Conservation (phyloP, 2,888 invertebrate species). For the Cryptus viduatorius region DNA sequence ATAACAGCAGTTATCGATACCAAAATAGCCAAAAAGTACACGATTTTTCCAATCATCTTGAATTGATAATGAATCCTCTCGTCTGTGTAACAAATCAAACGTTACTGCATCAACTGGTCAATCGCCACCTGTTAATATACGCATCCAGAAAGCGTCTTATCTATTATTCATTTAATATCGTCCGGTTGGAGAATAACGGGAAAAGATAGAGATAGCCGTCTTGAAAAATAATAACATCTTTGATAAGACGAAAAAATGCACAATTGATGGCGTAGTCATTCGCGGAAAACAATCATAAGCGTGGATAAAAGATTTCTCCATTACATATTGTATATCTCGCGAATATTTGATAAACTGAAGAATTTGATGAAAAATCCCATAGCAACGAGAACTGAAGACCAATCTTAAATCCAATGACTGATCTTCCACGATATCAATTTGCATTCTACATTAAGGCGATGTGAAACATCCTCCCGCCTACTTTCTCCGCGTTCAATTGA, state of each 20-base stretch:
- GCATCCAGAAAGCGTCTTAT: neutral
- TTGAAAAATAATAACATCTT: neutral
- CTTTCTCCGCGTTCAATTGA: too few relatives aligned
- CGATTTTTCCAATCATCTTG: neutral
- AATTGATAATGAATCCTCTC: neutral
- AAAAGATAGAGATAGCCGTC: neutral
- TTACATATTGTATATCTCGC: neutral
- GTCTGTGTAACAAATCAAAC: neutral
- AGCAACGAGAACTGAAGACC: too few relatives aligned
- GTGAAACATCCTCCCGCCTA: too few relatives aligned
- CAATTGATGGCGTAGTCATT: neutral
- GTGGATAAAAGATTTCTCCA: neutral
- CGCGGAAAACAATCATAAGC: neutral
- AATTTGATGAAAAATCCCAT: neutral
- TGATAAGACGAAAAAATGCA: neutral
- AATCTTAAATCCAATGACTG: too few relatives aligned
- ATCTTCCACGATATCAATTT: too few relatives aligned
- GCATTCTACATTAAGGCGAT: too few relatives aligned
- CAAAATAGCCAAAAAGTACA: neutral
- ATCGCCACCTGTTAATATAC: constrained; percentile 16
- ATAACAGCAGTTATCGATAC: neutral
- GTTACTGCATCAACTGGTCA: neutral
- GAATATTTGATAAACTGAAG: neutral
- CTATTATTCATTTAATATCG: neutral
- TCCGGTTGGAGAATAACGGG: neutral